Evolutionary conservation across 2,113 vertebrate species (phyloP).

Genomic region (Piliocolobus tephrosceles): DNA sequence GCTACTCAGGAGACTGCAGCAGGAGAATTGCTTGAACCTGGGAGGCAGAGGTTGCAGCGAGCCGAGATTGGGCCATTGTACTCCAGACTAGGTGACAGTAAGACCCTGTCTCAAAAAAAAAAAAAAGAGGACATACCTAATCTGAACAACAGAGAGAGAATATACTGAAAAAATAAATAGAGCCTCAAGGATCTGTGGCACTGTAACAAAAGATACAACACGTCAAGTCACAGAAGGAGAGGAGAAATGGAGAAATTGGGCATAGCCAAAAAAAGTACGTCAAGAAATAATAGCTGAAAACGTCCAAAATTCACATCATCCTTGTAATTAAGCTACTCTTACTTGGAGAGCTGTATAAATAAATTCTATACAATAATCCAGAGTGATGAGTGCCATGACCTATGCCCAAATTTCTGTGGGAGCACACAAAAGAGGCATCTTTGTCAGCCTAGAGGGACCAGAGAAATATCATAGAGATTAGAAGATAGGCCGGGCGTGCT

Average conservation of each 20-base stretch:
- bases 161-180: neutral
- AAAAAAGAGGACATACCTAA: neutral
- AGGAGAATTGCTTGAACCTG: too few relatives aligned
- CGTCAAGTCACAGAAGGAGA: conserved; percentile 1
- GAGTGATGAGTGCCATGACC: neutral
- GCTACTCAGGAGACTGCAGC: too few relatives aligned
- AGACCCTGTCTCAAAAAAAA: too few relatives aligned
- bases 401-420: conserved; percentile 14
- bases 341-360: conserved; percentile 11
- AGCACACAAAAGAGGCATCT: neutral
- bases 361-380: conserved; percentile 6
- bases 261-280: neutral
- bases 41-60: too few relatives aligned
- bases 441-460: neutral
- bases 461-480: neutral
- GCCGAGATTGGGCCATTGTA: too few relatives aligned
- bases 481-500: neutral
- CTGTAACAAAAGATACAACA: conserved; percentile 4
- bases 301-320: neutral
- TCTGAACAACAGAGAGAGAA: conserved; percentile 30
- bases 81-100: too few relatives aligned
- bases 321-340: conserved; percentile 32
- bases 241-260: conserved; percentile 1
- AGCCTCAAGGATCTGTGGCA: neutral
- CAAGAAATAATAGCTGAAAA: conserved; percentile 47